These are phyloP conservation scores for Gryllus longicercus DNA, from an alignment of 2,888 invertebrate genomes.

Conservation along the genomic window DNA sequence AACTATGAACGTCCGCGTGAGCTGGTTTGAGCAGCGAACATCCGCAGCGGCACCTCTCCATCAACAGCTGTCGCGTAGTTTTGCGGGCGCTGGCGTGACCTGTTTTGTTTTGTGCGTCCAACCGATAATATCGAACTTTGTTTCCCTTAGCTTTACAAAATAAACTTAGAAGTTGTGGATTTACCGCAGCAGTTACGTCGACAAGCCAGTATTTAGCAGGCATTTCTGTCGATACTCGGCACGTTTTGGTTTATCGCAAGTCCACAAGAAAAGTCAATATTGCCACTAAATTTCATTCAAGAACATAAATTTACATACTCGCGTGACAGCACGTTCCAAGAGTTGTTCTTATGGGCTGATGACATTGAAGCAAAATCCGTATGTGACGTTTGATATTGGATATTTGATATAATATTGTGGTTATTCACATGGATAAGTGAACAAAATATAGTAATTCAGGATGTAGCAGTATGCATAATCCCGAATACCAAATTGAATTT, in stretches of 20 bases:
- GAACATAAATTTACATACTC: neutral
- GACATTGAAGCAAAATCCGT: no score
- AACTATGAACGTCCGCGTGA: no score
- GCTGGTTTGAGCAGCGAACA: no score
- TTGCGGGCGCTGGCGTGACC: neutral
- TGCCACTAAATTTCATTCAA: neutral
- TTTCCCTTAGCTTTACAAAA: neutral
- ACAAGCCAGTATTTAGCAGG: neutral
- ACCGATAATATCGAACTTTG: slow-evolving; percentile 2
- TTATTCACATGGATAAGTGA: no score
- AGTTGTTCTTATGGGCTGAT: no score
- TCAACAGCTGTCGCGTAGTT: neutral
- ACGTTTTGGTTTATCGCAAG: slow-evolving; percentile 3
- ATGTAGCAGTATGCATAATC: no score
- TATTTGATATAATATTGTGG: no score
- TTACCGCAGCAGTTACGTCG: neutral
- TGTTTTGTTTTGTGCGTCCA: neutral
- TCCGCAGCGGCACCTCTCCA: no score
- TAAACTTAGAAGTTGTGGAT: neutral
- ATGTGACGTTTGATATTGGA: no score
- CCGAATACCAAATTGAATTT: no score
- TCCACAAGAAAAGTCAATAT: neutral
- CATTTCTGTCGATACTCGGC: neutral
- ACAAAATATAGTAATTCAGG: no score
- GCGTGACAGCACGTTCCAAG: neutral